Conservation (phyloP, 1,140 invertebrate species). For the Drosophila repleta region DNA sequence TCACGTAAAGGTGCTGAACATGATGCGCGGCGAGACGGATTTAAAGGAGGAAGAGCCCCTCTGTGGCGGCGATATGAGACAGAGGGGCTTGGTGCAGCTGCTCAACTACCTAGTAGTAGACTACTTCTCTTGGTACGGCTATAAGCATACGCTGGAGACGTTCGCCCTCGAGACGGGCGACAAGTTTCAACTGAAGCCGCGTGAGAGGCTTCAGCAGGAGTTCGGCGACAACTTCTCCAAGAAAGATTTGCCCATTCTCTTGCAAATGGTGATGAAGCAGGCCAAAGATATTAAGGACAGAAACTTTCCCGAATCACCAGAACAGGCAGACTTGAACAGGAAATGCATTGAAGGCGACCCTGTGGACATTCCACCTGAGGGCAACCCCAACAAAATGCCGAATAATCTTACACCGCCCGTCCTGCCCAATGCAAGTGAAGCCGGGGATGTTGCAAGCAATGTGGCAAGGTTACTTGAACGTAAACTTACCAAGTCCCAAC, state of each 20-base stretch:
- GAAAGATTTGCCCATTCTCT: constrained; percentile 54
- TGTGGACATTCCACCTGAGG: constrained; percentile 9
- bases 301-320: too few relatives aligned
- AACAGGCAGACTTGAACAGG: neutral
- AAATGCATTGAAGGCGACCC: neutral
- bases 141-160: constrained; percentile 64
- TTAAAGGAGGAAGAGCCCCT: constrained; percentile 18
- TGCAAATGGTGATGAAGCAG: constrained; percentile 47
- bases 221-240: constrained; percentile 6
- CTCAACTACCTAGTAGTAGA: constrained; percentile 67
- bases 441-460: neutral
- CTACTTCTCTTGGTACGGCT: constrained; percentile 67
- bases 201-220: constrained; percentile 29
- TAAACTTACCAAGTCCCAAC: too few relatives aligned
- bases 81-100: constrained; percentile 23
- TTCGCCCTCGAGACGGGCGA: constrained; percentile 58
- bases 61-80: constrained; percentile 9
- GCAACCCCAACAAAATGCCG: neutral
- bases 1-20: constrained; percentile 49
- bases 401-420: neutral
- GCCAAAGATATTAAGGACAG: neutral
- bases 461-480: too few relatives aligned
- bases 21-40: constrained; percentile 37
- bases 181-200: neutral
- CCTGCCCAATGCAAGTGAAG: neutral